phyloP scores from a whole-genome alignment of 2,888 invertebrate genomes.

The Mystacides longicornis region DNA sequence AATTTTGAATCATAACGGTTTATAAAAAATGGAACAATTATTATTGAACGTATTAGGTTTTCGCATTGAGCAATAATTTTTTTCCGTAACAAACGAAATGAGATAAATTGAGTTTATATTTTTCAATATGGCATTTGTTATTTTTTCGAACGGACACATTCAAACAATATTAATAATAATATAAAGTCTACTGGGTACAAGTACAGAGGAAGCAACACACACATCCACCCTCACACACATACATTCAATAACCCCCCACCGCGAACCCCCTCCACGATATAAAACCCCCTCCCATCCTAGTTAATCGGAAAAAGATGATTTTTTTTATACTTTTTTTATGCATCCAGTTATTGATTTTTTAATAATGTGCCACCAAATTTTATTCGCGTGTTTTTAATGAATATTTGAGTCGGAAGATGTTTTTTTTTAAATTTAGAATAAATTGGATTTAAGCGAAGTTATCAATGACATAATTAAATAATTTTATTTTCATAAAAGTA shows the following conservation, averaged over 20 bases:
- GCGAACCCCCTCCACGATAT: neutral
- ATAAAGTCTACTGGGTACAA: too few species aligned
- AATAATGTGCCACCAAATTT: constrained; percentile 1
- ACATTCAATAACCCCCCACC: neutral
- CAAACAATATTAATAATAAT: too few species aligned
- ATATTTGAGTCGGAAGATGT: too few species aligned
- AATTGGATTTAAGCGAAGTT: too few species aligned
- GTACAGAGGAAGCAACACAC: too few species aligned
- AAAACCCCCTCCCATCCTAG: neutral
- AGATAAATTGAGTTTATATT: constrained; percentile 2
- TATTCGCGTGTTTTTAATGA: neutral
- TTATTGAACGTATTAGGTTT: neutral
- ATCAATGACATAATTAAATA: too few species aligned
- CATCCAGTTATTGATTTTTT: neutral
- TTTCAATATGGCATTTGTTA: constrained; percentile 2
- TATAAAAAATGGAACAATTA: too few species aligned
- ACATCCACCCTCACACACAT: neutral
- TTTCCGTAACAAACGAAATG: constrained; percentile 1
- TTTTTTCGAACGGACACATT: constrained; percentile 2
- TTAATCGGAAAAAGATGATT: constrained; percentile 1
- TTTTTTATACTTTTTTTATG: neutral
- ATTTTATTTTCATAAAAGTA: too few species aligned
- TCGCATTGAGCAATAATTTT: neutral
- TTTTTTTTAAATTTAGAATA: too few species aligned
- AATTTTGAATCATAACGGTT: too few species aligned